A percentile compares a stretch with the other conserved stretches of the same genome.
phyloP scores from a whole-genome alignment of 2,797 vertebrate species.

The Bufotes viridis region DNA sequence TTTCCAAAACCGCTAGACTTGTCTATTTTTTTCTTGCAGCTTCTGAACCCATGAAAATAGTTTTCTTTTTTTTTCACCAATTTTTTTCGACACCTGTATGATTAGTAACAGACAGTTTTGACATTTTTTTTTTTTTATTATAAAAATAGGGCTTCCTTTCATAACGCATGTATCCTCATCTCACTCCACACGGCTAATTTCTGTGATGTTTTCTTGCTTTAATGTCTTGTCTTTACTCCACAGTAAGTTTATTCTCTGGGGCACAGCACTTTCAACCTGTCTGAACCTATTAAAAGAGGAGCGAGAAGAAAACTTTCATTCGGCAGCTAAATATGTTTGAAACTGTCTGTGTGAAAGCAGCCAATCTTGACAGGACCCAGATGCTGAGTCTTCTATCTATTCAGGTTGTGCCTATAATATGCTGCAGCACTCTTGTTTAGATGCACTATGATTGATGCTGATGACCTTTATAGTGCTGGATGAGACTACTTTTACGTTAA shows the following conservation, averaged over 20 bases:
- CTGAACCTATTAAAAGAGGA: conserved; percentile 56
- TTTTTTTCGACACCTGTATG: conserved; percentile 27
- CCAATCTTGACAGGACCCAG: not conserved
- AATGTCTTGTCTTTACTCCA: conserved; percentile 38
- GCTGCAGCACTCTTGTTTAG: not conserved
- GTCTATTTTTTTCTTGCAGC: conserved; percentile 5
- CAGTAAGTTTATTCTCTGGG: conserved; percentile 36
- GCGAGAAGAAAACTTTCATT: conserved; percentile 33
- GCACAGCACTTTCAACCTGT: conserved; percentile 49
- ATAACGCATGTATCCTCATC: conserved; percentile 26
- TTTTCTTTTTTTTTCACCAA: not conserved
- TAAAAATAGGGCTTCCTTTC: conserved; percentile 14
- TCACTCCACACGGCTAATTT: conserved; percentile 27
- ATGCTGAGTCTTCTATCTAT: not conserved
- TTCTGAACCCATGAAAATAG: conserved; percentile 36
- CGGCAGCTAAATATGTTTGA: conserved; percentile 33
- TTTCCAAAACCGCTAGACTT: conserved; percentile 53
- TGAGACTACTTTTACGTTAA: not conserved
- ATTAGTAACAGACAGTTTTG: conserved; percentile 18
- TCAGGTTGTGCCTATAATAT: not conserved
- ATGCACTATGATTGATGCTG: not conserved
- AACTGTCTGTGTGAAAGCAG: conserved; percentile 1
- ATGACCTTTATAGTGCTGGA: not conserved
- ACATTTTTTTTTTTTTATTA: not conserved
- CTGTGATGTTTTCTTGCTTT: conserved; percentile 51